Base-by-base conservation (phyloP, 1,140 invertebrate genomes). In the Drosophila saltans region DNA sequence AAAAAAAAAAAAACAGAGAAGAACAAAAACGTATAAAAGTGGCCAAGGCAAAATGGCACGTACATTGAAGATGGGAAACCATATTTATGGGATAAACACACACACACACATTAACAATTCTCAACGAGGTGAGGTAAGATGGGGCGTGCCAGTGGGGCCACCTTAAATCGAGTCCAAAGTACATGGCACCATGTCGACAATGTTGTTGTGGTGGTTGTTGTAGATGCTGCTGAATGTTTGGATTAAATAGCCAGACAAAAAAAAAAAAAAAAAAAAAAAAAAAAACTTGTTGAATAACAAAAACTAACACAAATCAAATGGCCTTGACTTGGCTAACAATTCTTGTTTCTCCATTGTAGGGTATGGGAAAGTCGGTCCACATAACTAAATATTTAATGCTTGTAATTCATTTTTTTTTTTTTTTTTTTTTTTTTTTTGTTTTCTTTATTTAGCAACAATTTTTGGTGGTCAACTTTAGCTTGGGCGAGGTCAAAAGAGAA, bases 401-500 rank as follows among this genome's bases (percentile, higher is more conserved):
- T 81, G 72, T 79, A 79, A 81, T 85, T 77, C 77, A 82, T 85
- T 79, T 59, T 48, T 48, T 48, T 8, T 24, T 24, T 43, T 43
- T 9, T 43, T 43, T 43, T 36, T 36, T 36, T 36, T 36, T 36
- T 36, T 1, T 36, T 36, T 36, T 36, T 0, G 33, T 6, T 36
- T 36, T 7, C 1, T 5, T 36, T 7, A 2, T 7, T 36, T 36
- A 16, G 16, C 16, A 16, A 16, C 16, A 16, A 1, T n/a, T 21
- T 30, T 59, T 58, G 24, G 59, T 52, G 21, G 24, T 30, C 65
- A 33, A 30, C n/a, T 43, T 55, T 56, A 9, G 21, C 4, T 30
- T 30, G 4, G 28, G 28, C 21, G 48, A 69, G 75, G 75, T 74
- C 75, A 66, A 70, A 70, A 69, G 63, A 43, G 48, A 24, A 24